Evolutionary conservation across 2,797 vertebrate genomes (phyloP), one percentile per base, ranked within the genome.

Genomic region (Bovichtus diacanthus): DNA sequence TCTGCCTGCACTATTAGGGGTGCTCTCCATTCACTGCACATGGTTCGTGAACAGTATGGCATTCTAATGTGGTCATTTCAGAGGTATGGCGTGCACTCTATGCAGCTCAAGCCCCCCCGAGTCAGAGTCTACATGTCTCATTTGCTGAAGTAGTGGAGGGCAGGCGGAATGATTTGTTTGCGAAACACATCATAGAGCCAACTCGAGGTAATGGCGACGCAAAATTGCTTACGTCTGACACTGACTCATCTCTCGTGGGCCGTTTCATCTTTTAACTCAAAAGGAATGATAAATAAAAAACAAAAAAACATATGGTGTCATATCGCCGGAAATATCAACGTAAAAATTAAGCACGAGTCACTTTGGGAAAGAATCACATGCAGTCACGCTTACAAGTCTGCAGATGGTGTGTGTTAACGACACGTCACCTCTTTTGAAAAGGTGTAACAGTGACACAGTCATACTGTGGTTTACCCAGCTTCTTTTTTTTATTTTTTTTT

Each of bases 61-160:
- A 94, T 94, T 86, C 90, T 92, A 92, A 94, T 92, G 81, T 78
- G 81, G 83, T 83, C 87, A 81, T 92, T 88, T 88, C 75, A 82
- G 87, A 78, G 74, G 82, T 85, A 59, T 58, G 83, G 82, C 21
- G 79, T 49, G 55, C 78, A 64, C 74, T 82, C 70, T 51, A 38
- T 74, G 81, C 81, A 74, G 80, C 87, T 60, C 76, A 21, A 76
- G 73, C 83, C 85, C 76, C 25, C 36, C 25, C 36, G 36, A 83
- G 89, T 87, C 72, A 84, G 64, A 80, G 80, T 81, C 80, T 76
- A 73, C 79, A 81, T 67, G 76, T 89, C 76, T 87, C 83, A 78
- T 90, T 82, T 81, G 58, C 79, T 75, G 79, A 83, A 83, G 43
- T 70, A 87, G 70, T 62, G 27, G 64, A 83, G 75, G 80, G 58